A percentile compares a stretch with the other conserved stretches of the same genome.
phyloP scores from a whole-genome alignment of 1,140 invertebrate genomes.

The Meloidogyne chitwoodi region DNA sequence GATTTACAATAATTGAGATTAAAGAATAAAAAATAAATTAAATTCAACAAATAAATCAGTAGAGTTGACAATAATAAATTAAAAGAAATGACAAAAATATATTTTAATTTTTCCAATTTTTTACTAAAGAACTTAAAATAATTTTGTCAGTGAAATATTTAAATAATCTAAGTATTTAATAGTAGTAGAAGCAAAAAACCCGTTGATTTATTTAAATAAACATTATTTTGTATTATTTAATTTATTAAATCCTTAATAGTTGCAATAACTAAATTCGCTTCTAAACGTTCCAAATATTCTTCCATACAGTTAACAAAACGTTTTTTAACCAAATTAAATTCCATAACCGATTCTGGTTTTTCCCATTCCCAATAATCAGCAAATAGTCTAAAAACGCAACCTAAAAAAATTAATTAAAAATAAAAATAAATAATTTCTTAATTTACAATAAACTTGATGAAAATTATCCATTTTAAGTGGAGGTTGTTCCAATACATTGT shows the following conservation, averaged over 20 bases:
- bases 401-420: constrained; percentile 18
- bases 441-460: constrained; percentile 81
- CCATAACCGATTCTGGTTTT: constrained; percentile 38
- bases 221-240: background rate
- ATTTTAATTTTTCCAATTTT: no score
- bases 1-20: no score
- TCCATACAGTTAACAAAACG: constrained; percentile 29
- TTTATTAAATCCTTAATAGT: constrained; percentile 11
- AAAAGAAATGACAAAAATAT: no score
- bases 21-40: no score
- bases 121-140: no score
- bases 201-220: no score
- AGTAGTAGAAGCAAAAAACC: no score
- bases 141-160: no score
- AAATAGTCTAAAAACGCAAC: constrained; percentile 44
- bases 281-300: constrained; percentile 21
- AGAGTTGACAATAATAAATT: no score
- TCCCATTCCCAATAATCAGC: constrained; percentile 35
- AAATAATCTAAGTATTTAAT: no score
- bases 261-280: constrained; percentile 30
- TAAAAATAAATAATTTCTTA: background rate
- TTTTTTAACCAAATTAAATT: constrained; percentile 44
- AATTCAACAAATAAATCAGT: no score
- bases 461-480: constrained; percentile 73
- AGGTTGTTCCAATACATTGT: constrained; percentile 68